Evolutionary conservation across 2,888 invertebrate genomes (phyloP), one percentile per base, ranked within the genome.

Genomic region (Atethmia centrago): DNA sequence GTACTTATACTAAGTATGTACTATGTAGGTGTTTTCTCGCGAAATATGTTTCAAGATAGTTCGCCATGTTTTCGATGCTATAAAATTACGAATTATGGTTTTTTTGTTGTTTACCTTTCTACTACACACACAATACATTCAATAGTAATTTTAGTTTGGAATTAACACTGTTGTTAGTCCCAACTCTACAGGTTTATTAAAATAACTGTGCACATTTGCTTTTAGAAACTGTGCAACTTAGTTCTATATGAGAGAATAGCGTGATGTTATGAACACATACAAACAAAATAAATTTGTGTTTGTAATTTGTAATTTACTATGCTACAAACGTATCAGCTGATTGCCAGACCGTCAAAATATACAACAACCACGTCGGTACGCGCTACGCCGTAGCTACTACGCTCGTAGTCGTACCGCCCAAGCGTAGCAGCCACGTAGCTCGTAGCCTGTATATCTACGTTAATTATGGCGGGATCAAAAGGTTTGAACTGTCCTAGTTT

Each of bases 321-420:
- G n/a, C 47, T 76, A 74, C 68, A 79, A 78, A 42, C 74, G 74
- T 59, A 85, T 83, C 88, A 89, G 88, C 87, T 89, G 88, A 83
- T 84, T 64, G 63, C 68, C 77, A 83, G 82, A 79, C 80, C 87
- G 86, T 86, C 86, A 77, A 86, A 86, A 88, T 87, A 88, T 87
- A 87, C 85, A 89, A 89, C 89, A 90, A 85, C 84, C 89, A 84
- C 83, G 84, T 77, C 74, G 79, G 73, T 83, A 85, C 84, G 82
- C 86, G 68, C 51, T 82, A 88, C 89, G 86, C 72, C 79, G 71
- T 84, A 82, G 80, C 80, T 78, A 80, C 83, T 87, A 88, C 84
- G 79, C 71, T 79, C 82, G 88, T 87, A 87, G 82, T 76, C 88
- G 87, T 90, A 87, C 86, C 74, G 88, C 92, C 92, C 91, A 92